A percentile compares a stretch with the other conserved stretches of the same genome.
Conservation (phyloP, 1,140 invertebrate species). For the Conus ventricosus region DNA sequence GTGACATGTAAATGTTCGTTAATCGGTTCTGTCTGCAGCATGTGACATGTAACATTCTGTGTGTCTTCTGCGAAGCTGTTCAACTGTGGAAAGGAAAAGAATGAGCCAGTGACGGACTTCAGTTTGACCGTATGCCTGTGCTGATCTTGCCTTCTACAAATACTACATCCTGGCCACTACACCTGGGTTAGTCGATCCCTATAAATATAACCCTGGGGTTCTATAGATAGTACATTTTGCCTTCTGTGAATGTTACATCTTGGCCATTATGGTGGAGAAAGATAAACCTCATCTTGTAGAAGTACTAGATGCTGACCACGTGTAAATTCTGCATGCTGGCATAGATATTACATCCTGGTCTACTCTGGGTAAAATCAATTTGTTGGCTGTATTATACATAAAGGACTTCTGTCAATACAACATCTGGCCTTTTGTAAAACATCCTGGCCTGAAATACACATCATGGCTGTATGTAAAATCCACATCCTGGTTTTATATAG, state of each 20-base stretch:
- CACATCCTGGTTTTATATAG: too few species aligned
- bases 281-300: neutral
- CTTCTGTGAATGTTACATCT: neutral
- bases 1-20: too few species aligned
- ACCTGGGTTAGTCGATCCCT: conserved; percentile 74
- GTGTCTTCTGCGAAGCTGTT: conserved; percentile 81
- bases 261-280: neutral
- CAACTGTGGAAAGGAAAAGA: conserved; percentile 85
- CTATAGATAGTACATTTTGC: neutral
- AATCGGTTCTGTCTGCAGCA: too few species aligned
- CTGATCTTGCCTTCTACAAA: conserved; percentile 78
- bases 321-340: too few species aligned
- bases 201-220: neutral
- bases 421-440: too few species aligned
- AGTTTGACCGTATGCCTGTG: conserved; percentile 83
- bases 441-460: too few species aligned
- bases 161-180: conserved; percentile 87
- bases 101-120: conserved; percentile 90
- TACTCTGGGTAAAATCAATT: too few species aligned
- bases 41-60: neutral
- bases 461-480: too few species aligned
- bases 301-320: too few species aligned
- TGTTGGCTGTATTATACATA: too few species aligned
- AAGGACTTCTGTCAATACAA: too few species aligned
- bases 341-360: too few species aligned